These are phyloP conservation scores for Tipula helvola DNA, from an alignment of 2,888 invertebrate genomes.

Conservation along the genomic window DNA sequence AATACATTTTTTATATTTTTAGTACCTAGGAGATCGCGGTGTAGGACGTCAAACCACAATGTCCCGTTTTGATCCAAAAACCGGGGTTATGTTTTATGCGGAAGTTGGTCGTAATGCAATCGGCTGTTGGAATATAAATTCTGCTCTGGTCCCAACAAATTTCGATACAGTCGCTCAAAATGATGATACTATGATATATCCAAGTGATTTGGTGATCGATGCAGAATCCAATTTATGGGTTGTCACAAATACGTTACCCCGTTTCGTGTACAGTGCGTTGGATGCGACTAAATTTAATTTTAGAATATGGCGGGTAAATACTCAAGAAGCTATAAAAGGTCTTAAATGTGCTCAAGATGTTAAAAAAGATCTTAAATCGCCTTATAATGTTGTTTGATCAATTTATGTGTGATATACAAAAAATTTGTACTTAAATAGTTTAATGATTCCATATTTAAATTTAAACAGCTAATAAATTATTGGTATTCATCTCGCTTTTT, in stretches of 20 bases:
- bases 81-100: slow-evolving; percentile 53
- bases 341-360: neutral
- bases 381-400: too few relatives aligned
- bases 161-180: neutral
- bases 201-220: slow-evolving; percentile 11
- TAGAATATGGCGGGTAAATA: slow-evolving; percentile 39
- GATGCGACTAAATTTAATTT: slow-evolving; percentile 50
- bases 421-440: too few relatives aligned
- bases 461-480: neutral
- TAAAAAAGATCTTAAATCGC: too few relatives aligned
- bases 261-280: slow-evolving; percentile 49
- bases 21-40: slow-evolving; percentile 53
- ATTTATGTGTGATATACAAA: neutral
- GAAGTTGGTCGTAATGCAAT: slow-evolving; percentile 58
- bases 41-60: slow-evolving; percentile 52
- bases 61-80: slow-evolving; percentile 47
- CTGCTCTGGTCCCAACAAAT: slow-evolving; percentile 26
- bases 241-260: slow-evolving; percentile 47
- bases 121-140: slow-evolving; percentile 57
- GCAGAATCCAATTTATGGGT: slow-evolving; percentile 11
- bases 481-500: neutral
- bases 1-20: slow-evolving; percentile 17
- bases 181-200: neutral
- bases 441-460: too few relatives aligned
- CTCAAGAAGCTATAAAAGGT: neutral